Evolutionary conservation across 2,888 invertebrate genomes (phyloP), one percentile per base, ranked within the genome.

Genomic region (Pachliopta kotzebuea): DNA sequence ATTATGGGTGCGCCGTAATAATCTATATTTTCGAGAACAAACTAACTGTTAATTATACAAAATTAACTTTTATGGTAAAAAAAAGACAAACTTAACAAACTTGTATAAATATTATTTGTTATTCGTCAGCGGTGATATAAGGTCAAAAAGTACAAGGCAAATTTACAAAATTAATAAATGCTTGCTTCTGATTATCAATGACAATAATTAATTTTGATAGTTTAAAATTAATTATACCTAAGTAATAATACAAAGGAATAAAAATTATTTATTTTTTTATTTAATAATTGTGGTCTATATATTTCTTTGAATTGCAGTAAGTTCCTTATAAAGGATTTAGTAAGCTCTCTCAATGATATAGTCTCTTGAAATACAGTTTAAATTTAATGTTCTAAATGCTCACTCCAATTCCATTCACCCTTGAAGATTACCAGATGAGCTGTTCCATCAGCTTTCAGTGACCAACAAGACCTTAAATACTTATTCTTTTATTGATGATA

Each of bases 91-190:
- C 9, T 20, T 58, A 2, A 20, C 1, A 29, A 53, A 29, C 24
- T 63, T 54, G 21, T 58, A 29, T 31, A 64, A 60, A 56, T 18
- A 21, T 63, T 20, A 29, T 54, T 63, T 21, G 45, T 49, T 54
- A 4, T 53, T 54, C 45, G 29, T 63, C 29, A 54, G 58, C 45
- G 58, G 9, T 57, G 45, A 57, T 20, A 31, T 53, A 54, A 63
- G 63, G 63, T 63, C 54, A 63, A 18, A 58, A 45, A 63, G 45
- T 54, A 58, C 63, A 63, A 60, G 23, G 31, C 31, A 31, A 31
- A 26, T 60, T 54, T n/a, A 11, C 21, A 23, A n/a, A 52, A 21
- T 21, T 21, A 21, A 21, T 52, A 21, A 52, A 14, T 23, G 21
- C 11, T 21, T 52, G 14, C 20, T 3, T 52, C n/a, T 45, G n/a